Percentiles rank a stretch among this genome's conserved stretches.
These are phyloP conservation scores for Athene noctua DNA, from an alignment of 2,113 vertebrate genomes.

Conservation along the genomic window DNA sequence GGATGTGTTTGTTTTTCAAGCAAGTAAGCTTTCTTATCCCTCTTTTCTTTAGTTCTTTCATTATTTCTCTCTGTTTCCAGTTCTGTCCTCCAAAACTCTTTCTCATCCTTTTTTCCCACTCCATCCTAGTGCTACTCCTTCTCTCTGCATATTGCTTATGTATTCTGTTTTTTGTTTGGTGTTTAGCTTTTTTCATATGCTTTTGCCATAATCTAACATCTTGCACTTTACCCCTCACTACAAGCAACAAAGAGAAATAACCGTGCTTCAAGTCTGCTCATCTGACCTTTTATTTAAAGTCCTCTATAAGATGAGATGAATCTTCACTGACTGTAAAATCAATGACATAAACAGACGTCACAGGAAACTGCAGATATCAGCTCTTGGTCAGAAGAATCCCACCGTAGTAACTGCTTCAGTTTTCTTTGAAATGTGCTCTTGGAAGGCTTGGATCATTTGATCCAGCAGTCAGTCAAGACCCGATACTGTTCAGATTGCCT, in stretches of 20 bases:
- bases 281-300: not conserved
- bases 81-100: not conserved
- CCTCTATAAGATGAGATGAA: not conserved
- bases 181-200: not conserved
- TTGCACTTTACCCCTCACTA: not conserved
- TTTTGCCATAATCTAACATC: not conserved
- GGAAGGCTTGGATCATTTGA: not conserved
- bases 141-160: not conserved
- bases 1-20: not conserved
- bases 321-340: not conserved
- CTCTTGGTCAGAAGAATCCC: not conserved
- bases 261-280: fast-evolving
- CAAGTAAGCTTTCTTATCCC: not conserved
- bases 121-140: not conserved
- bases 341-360: not conserved
- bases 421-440: not conserved
- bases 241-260: not conserved
- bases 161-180: not conserved
- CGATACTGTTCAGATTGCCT: not conserved
- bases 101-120: not conserved
- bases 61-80: not conserved
- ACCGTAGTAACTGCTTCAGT: not conserved
- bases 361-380: not conserved
- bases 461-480: not conserved
- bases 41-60: not conserved